Evolutionary conservation across 2,797 vertebrate species (phyloP).

Genomic region (Decapterus maruadsi): DNA sequence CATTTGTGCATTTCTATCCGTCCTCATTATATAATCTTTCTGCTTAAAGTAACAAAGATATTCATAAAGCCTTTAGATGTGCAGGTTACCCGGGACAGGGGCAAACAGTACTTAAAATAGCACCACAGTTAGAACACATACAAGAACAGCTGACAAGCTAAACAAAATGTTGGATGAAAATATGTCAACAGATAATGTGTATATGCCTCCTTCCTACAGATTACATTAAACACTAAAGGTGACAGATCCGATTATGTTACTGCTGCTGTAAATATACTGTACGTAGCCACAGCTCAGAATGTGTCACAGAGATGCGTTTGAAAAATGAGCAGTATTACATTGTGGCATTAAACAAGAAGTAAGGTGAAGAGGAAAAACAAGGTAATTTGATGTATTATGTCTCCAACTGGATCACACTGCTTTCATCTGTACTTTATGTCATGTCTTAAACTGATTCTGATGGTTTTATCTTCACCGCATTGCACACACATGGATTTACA

Average conservation of each 20-base stretch:
- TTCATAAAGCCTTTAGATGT: constrained; percentile 37
- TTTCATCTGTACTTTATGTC: neutral
- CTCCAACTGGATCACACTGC: neutral
- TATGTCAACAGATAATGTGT: neutral
- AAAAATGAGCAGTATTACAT: neutral
- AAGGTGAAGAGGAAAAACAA: neutral
- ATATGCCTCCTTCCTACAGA: neutral
- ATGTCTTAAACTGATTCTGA: neutral
- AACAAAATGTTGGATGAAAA: neutral
- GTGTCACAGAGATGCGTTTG: neutral
- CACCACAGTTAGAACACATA: constrained; percentile 8
- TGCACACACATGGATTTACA: too few species aligned
- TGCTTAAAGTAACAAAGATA: constrained; percentile 32
- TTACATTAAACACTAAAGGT: neutral
- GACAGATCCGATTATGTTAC: constrained; percentile 16
- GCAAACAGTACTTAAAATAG: neutral
- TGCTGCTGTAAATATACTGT: neutral
- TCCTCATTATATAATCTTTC: constrained; percentile 38
- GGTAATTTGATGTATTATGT: neutral
- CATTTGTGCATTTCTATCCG: constrained; percentile 28
- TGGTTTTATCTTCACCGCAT: too few species aligned
- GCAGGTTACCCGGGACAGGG: constrained; percentile 22
- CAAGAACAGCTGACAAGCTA: constrained; percentile 1
- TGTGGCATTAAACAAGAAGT: neutral
- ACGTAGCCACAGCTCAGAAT: neutral